A percentile compares a stretch with the other conserved stretches of the same genome.
Evolutionary conservation across 2,113 vertebrate genomes (phyloP).

Genomic region (Caretta caretta): DNA sequence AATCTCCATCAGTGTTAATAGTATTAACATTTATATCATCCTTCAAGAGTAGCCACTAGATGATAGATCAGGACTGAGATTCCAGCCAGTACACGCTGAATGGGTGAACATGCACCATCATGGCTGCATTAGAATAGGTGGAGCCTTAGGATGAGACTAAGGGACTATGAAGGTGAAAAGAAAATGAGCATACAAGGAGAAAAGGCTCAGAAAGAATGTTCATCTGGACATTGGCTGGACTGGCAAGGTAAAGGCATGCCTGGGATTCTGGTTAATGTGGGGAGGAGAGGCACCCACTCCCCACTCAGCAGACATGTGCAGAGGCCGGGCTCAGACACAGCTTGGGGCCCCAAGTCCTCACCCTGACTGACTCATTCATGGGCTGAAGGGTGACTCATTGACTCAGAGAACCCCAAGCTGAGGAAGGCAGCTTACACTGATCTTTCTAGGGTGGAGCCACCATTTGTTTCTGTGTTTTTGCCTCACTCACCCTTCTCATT

Average conservation of each 20-base stretch:
- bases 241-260: background rate
- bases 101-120: background rate
- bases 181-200: background rate
- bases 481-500: background rate
- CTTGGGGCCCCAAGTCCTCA: background rate
- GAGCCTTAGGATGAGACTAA: background rate
- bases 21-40: slow-evolving; percentile 51
- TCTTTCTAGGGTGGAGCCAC: background rate
- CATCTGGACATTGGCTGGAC: background rate
- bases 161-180: background rate
- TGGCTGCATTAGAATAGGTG: background rate
- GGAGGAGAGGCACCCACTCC: background rate
- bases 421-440: background rate
- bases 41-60: slow-evolving; percentile 3
- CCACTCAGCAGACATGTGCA: background rate
- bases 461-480: background rate
- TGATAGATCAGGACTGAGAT: slow-evolving; percentile 4
- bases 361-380: background rate
- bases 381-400: background rate
- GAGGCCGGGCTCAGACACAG: background rate
- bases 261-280: background rate
- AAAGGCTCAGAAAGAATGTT: background rate
- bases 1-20: slow-evolving; percentile 33
- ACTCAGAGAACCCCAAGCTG: background rate
- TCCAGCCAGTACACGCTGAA: background rate